Conservation (phyloP, 2,888 invertebrate species). For the Pseudococcus viburni region DNA sequence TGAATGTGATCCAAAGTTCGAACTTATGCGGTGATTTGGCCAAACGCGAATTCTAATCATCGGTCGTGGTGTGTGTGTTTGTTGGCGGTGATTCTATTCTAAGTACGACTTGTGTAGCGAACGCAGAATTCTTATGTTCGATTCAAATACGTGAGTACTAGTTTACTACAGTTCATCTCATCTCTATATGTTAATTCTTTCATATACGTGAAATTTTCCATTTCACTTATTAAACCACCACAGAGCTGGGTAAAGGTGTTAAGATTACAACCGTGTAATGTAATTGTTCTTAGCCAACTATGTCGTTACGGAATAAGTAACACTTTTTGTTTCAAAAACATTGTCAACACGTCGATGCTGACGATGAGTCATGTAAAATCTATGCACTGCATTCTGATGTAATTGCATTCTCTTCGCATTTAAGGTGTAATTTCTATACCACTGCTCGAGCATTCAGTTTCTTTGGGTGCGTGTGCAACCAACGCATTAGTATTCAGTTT, state of each 20-base stretch:
- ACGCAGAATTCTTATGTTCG: constrained; percentile 51
- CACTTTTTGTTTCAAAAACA: constrained; percentile 41
- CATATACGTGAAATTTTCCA: constrained; percentile 17
- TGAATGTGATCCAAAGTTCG: background rate
- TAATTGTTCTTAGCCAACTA: background rate
- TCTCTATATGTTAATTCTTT: background rate
- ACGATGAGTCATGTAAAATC: constrained; percentile 23
- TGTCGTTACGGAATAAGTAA: constrained; percentile 12
- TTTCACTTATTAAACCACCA: background rate
- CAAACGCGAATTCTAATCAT: background rate
- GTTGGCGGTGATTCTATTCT: constrained; percentile 29
- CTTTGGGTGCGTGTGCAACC: background rate
- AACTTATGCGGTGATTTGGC: background rate
- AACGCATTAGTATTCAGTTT: background rate
- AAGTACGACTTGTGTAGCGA: constrained; percentile 2
- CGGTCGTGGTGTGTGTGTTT: background rate
- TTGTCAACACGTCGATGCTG: constrained; percentile 36
- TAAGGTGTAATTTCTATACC: background rate
- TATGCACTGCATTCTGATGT: constrained; percentile 28
- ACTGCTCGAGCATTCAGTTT: background rate
- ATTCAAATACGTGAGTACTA: constrained; percentile 45
- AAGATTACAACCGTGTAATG: background rate
- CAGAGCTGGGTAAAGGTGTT: no score
- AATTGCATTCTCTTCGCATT: background rate
- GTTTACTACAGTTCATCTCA: background rate